A percentile compares a stretch with the other conserved stretches of the same genome.
These are phyloP conservation scores for Adelges cooleyi DNA, from an alignment of 1,140 invertebrate genomes.

Conservation along the genomic window DNA sequence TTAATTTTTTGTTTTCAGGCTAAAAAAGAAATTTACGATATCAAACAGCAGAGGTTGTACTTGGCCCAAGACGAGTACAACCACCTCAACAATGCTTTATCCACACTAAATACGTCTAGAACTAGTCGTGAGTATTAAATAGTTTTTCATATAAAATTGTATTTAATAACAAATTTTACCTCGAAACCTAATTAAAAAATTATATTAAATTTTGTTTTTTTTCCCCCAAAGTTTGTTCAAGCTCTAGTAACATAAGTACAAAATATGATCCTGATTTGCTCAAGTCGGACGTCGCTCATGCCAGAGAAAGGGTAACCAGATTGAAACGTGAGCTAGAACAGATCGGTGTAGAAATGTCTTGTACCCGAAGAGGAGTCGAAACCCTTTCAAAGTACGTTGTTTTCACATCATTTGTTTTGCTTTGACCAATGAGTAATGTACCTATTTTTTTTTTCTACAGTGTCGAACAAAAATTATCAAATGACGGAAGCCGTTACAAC, in stretches of 20 bases:
- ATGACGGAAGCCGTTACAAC: constrained; percentile 80
- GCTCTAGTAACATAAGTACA: constrained; percentile 73
- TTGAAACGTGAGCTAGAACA: constrained; percentile 83
- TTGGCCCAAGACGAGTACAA: constrained; percentile 93
- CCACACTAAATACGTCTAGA: constrained; percentile 67
- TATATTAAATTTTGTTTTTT: constrained; percentile 3
- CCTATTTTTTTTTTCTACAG: constrained; percentile 17
- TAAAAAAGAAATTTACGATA: constrained; percentile 90
- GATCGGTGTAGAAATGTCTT: constrained; percentile 80
- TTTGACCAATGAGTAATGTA: no score
- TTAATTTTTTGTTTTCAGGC: constrained; percentile 52
- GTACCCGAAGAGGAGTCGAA: constrained; percentile 82
- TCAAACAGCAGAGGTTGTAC: constrained; percentile 84
- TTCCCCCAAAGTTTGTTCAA: constrained; percentile 70
- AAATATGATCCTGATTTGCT: constrained; percentile 90
- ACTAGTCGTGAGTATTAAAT: constrained; percentile 62
- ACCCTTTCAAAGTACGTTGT: constrained; percentile 69
- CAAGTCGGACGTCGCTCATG: constrained; percentile 80
- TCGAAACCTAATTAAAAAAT: no score
- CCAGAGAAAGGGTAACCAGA: constrained; percentile 74
- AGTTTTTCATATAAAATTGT: no score
- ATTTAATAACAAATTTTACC: no score
- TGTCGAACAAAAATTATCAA: constrained; percentile 37
- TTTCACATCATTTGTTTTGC: background rate
- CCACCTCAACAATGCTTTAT: constrained; percentile 75